phyloP scores from a whole-genome alignment of 2,113 vertebrate species.

The Esox niger region DNA sequence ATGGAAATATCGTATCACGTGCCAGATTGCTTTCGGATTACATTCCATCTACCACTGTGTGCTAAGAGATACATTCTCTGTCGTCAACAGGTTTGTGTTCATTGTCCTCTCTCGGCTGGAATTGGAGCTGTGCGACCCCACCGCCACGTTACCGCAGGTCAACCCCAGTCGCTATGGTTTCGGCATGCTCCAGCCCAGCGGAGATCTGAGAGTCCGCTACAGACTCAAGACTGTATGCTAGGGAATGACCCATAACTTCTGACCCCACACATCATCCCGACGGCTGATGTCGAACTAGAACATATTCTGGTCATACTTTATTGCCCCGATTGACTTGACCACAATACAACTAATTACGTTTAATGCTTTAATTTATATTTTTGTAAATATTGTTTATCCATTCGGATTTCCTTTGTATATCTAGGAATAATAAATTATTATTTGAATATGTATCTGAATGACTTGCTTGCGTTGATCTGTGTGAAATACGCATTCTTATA shows the following conservation, averaged over 20 bases:
- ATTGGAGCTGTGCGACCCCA: conserved; percentile 64
- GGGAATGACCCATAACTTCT: neutral
- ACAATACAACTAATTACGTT: too few species aligned
- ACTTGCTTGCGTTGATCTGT: neutral
- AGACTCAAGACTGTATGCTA: conserved; percentile 47
- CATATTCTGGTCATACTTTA: neutral
- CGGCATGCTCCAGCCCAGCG: conserved; percentile 76
- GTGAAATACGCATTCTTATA: neutral
- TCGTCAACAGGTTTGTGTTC: conserved; percentile 72
- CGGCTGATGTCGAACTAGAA: neutral
- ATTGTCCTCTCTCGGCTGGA: conserved; percentile 73
- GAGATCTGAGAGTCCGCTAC: conserved; percentile 68
- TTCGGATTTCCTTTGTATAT: too few species aligned
- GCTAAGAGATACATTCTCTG: neutral
- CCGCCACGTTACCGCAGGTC: conserved; percentile 62
- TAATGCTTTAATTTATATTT: too few species aligned
- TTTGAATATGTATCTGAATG: too few species aligned
- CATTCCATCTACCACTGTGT: too few species aligned
- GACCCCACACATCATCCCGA: conserved; percentile 13
- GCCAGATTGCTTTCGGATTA: too few species aligned
- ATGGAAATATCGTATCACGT: too few species aligned
- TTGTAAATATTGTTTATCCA: too few species aligned
- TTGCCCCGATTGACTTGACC: neutral
- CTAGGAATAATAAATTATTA: too few species aligned
- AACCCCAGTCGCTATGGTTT: conserved; percentile 75